phyloP scores from a whole-genome alignment of 2,888 invertebrate species.

The Limenitis camilla region DNA sequence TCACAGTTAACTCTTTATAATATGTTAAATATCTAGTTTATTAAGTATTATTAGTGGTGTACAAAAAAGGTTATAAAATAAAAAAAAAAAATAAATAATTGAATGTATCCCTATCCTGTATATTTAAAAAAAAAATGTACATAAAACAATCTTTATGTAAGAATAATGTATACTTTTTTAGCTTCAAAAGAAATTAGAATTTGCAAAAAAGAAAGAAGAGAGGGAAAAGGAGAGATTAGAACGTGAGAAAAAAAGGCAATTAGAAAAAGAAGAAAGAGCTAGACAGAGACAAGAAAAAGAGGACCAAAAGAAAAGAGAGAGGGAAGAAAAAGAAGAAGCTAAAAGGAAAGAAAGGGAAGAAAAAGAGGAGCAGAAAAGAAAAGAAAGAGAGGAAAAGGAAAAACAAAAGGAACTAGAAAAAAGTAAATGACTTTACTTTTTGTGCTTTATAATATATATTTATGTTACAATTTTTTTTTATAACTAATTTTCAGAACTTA shows the following conservation, averaged over 20 bases:
- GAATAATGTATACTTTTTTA: conserved; percentile 33
- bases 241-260: conserved; percentile 54
- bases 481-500: conserved; percentile 40
- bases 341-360: conserved; percentile 63
- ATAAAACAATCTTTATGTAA: no score
- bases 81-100: no score
- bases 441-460: background rate
- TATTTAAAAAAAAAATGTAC: no score
- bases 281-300: conserved; percentile 61
- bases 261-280: conserved; percentile 67
- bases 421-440: conserved; percentile 40
- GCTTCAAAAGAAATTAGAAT: conserved; percentile 74
- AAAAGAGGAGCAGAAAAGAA: conserved; percentile 69
- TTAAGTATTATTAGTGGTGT: no score
- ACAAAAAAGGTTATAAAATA: no score
- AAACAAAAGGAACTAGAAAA: conserved; percentile 73
- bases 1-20: no score
- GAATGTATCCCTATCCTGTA: no score
- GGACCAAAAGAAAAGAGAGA: conserved; percentile 51
- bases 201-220: conserved; percentile 73
- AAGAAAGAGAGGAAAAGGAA: conserved; percentile 71
- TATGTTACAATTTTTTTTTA: no score
- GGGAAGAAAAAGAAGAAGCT: conserved; percentile 64
- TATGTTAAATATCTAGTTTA: no score
- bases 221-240: conserved; percentile 67